Evolutionary conservation across 2,113 vertebrate genomes (phyloP).

Genomic region (Tragelaphus imberbis): DNA sequence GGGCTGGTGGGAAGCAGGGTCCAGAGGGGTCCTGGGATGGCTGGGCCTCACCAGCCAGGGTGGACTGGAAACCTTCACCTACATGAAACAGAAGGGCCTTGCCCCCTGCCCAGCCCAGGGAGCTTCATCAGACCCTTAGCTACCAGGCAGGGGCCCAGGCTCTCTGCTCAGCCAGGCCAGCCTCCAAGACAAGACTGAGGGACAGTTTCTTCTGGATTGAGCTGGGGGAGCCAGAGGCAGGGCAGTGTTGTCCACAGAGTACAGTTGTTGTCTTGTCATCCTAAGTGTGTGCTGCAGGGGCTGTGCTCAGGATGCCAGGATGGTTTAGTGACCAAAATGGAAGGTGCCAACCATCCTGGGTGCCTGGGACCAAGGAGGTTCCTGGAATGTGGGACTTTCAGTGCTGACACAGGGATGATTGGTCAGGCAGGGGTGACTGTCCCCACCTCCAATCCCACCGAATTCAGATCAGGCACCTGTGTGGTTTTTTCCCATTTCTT

Average conservation of each 20-base stretch:
- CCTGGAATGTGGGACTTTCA: not conserved
- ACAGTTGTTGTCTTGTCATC: not conserved
- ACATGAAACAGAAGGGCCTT: not conserved
- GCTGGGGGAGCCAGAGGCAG: not conserved
- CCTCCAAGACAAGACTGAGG: not conserved
- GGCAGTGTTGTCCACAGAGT: not conserved
- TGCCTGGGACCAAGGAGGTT: not conserved
- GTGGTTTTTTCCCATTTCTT: not conserved
- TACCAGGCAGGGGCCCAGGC: not conserved
- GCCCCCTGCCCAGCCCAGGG: not conserved
- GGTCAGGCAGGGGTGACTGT: not conserved
- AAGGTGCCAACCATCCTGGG: not conserved
- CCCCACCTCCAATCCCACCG: not conserved
- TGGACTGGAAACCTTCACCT: not conserved
- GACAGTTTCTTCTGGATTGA: not conserved
- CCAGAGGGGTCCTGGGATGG: not conserved
- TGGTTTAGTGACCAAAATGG: not conserved
- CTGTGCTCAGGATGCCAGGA: not conserved
- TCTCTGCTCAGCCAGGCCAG: not conserved
- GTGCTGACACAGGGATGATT: not conserved
- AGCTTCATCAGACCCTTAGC: not conserved
- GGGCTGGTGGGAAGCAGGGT: not conserved
- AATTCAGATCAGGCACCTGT: not conserved
- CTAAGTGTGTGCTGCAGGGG: not conserved
- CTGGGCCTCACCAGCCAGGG: not conserved